Conservation (phyloP, 1,140 invertebrate species). For the Arion vulgaris region DNA sequence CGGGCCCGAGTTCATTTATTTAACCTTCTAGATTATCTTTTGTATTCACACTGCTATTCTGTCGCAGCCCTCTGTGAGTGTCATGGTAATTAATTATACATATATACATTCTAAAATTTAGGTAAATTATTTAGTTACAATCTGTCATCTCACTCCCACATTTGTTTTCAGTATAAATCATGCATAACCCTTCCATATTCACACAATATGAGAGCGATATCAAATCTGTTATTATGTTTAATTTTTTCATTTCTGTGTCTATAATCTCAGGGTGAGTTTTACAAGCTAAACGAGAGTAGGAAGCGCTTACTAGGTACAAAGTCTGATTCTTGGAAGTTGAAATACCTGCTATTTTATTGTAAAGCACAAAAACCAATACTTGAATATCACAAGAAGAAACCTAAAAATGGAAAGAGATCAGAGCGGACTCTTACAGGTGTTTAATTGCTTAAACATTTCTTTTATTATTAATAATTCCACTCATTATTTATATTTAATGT, state of each 20-base stretch:
- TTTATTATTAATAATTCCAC: neutral
- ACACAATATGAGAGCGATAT: no score
- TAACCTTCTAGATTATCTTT: no score
- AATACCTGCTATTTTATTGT: slow-evolving; percentile 59
- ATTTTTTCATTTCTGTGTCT: neutral
- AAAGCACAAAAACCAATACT: slow-evolving; percentile 57
- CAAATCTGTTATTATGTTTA: no score
- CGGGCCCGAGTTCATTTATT: no score
- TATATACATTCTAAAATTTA: no score
- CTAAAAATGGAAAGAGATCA: slow-evolving; percentile 52
- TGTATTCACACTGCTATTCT: no score
- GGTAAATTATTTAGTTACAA: no score
- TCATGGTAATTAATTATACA: no score
- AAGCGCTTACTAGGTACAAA: slow-evolving; percentile 39
- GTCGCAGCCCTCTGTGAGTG: no score
- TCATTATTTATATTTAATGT: neutral
- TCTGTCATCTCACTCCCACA: no score
- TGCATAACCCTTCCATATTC: no score
- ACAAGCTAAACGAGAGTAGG: slow-evolving; percentile 54
- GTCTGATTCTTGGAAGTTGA: slow-evolving; percentile 55
- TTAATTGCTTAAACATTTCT: neutral
- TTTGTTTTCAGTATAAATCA: no score
- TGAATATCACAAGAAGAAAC: slow-evolving; percentile 64
- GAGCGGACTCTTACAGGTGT: slow-evolving; percentile 31
- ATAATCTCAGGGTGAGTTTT: slow-evolving; percentile 58